Evolutionary conservation across 1,140 invertebrate genomes (phyloP).

Genomic region (Dendrolimus punctatus): DNA sequence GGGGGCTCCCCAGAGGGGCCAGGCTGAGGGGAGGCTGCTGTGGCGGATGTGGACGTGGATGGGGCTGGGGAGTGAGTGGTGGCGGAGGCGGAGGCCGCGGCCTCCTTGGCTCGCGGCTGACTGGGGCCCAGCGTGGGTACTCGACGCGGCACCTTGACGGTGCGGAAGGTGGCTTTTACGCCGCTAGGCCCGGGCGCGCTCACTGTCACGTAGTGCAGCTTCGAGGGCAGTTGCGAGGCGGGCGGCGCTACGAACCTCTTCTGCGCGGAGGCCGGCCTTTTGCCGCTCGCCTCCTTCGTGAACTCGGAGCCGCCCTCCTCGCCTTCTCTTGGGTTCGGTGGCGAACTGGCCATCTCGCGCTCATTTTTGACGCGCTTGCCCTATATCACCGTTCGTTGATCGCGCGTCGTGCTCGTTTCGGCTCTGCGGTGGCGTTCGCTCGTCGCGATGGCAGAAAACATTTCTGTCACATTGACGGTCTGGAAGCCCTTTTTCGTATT

Average conservation of each 20-base stretch:
- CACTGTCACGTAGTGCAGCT: slow-evolving; percentile 54
- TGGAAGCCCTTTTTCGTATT: slow-evolving; percentile 70
- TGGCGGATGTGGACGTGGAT: slow-evolving; percentile 9
- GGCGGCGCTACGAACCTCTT: slow-evolving; percentile 64
- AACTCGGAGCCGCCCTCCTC: slow-evolving; percentile 60
- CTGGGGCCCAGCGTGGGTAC: slow-evolving; percentile 44
- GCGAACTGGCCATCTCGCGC: slow-evolving; percentile 70
- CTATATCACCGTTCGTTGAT: slow-evolving; percentile 60
- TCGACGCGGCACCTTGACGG: slow-evolving; percentile 57
- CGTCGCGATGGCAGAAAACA: slow-evolving; percentile 69
- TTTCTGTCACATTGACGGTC: slow-evolving; percentile 71
- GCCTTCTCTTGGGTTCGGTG: slow-evolving; percentile 67
- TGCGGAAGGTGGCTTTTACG: slow-evolving; percentile 65
- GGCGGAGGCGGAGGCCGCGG: slow-evolving; percentile 30
- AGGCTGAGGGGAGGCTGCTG: slow-evolving; percentile 28
- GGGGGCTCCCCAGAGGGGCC: slow-evolving; percentile 9
- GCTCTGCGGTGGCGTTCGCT: slow-evolving; percentile 49
- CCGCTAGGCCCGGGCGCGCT: slow-evolving; percentile 53
- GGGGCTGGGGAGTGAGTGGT: slow-evolving; percentile 26
- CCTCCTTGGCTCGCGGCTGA: slow-evolving; percentile 14
- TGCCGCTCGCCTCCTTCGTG: slow-evolving; percentile 52
- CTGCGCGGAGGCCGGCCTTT: slow-evolving; percentile 60
- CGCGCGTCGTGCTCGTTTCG: slow-evolving; percentile 43
- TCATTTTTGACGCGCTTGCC: slow-evolving; percentile 66
- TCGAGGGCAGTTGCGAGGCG: slow-evolving; percentile 52